A percentile compares a stretch with the other conserved stretches of the same genome.
Conservation (phyloP, 2,113 vertebrate species). For the Tenrec ecaudatus region DNA sequence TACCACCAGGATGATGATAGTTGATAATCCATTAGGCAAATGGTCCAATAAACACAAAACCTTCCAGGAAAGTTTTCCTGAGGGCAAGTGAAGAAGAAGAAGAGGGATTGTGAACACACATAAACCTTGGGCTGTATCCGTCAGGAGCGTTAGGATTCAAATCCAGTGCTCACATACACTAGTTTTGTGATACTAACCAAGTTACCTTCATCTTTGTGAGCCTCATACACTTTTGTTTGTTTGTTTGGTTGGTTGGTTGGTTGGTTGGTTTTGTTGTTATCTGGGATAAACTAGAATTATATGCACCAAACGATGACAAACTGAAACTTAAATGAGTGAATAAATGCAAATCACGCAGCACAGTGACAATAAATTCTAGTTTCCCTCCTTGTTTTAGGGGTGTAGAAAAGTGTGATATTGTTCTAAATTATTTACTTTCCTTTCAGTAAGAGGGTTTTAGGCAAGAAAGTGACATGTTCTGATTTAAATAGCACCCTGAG, state of each 20-base stretch:
- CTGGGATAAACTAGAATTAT: background rate
- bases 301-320: background rate
- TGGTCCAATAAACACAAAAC: background rate
- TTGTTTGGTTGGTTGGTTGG: background rate
- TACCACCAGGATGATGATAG: background rate
- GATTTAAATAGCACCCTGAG: constrained; percentile 26
- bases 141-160: background rate
- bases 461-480: background rate
- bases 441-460: background rate
- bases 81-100: background rate
- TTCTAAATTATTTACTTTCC: background rate
- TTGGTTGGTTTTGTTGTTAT: background rate
- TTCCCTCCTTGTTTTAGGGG: background rate
- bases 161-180: background rate
- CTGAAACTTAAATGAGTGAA: background rate
- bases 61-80: background rate
- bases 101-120: background rate
- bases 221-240: background rate
- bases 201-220: background rate
- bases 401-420: background rate
- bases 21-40: constrained; percentile 44
- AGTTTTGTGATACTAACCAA: background rate
- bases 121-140: background rate
- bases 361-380: background rate
- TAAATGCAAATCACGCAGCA: background rate